These are phyloP conservation scores for Trogon surrucura DNA, from an alignment of 2,113 vertebrate species.

Conservation along the genomic window DNA sequence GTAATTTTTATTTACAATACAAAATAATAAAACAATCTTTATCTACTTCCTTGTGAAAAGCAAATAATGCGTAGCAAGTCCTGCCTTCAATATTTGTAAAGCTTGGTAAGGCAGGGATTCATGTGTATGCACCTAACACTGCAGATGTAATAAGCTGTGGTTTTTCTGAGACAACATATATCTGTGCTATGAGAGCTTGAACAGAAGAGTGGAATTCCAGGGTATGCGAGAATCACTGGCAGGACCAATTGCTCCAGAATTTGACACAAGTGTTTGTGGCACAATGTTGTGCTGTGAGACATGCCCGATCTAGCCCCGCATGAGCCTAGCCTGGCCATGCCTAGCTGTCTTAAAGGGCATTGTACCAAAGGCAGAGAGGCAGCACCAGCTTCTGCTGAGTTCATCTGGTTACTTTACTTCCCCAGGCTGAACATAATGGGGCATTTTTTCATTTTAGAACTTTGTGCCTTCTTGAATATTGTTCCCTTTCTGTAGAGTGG, in stretches of 20 bases:
- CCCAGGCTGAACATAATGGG: background rate
- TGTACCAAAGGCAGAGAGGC: background rate
- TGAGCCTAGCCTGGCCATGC: background rate
- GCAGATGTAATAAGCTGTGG: background rate
- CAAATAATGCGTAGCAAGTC: background rate
- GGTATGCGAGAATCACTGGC: background rate
- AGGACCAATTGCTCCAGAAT: background rate
- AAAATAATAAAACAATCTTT: background rate
- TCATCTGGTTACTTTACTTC: background rate
- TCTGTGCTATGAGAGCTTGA: background rate
- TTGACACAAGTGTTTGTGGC: background rate
- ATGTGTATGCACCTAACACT: rapidly evolving
- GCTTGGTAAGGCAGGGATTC: background rate
- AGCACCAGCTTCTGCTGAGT: background rate
- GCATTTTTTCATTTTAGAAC: background rate
- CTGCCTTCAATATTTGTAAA: background rate
- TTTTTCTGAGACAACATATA: background rate
- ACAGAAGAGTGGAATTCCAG: background rate
- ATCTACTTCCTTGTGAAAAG: constrained; percentile 15
- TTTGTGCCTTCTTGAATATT: background rate
- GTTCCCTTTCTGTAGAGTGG: background rate
- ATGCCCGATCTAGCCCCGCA: background rate
- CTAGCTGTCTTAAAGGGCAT: background rate
- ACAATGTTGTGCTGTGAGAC: background rate
- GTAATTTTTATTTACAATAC: background rate